Base-by-base conservation (phyloP, 2,888 invertebrate genomes). In the Ophion obscuratus region DNA sequence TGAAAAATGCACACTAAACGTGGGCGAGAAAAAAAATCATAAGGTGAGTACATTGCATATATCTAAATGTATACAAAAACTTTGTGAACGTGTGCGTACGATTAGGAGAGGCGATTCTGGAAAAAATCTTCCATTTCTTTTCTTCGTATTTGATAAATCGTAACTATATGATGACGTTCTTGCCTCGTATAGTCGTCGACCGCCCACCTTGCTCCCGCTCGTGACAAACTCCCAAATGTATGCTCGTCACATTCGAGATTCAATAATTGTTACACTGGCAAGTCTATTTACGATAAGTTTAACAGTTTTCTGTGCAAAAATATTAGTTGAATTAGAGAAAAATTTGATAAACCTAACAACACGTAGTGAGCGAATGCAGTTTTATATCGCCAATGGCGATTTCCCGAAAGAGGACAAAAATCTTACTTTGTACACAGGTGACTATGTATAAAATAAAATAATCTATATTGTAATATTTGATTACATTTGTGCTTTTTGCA, bases 391-490 rank as follows among this genome's bases (percentile, higher is more conserved):
- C 27, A 59, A 64, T 78, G 78, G 59, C 64, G 81, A 81, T 68
- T 80, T 81, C 59, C 27, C 62, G 47, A 53, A 64, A 47, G 31
- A 47, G 66, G 47, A 81, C 24, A 71, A 81, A 81, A 24, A 53
- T 73, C 53, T 66, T 79, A 62, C 57, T 83, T 68, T 85, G 82
- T 83, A 85, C 67, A 80, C 85, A 79, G 75, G 71, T 77, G 62
- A 83, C 62, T 78, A 75, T 81, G 86, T 83, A 86, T 83, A 74
- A 81, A 86, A 86, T 86, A 86, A 86, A 83, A 86, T 80, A 68
- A 80, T 83, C 80, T 86, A 86, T 83, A 86, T 86, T 86, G 86
- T 86, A 86, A 78, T 76, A 80, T 85, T 78, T 77, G 67, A 68
- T 76, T 70, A 75, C 10, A 76, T 24, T 20, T 57, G 53, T 53